These are phyloP conservation scores for Abscondita cerata DNA, from an alignment of 2,888 invertebrate species.

Conservation along the genomic window DNA sequence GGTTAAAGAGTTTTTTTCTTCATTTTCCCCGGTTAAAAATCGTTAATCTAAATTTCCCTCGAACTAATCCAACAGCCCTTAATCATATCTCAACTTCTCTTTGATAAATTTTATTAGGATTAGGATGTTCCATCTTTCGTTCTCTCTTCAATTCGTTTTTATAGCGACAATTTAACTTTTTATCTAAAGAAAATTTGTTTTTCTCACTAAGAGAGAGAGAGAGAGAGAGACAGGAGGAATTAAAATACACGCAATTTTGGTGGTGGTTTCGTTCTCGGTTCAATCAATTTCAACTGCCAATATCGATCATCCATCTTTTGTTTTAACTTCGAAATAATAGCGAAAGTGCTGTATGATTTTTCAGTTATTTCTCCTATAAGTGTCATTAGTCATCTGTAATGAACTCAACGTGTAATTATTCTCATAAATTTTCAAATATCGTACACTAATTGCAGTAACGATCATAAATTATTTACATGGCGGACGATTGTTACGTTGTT, in stretches of 20 bases:
- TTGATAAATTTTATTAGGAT: no score
- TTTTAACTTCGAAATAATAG: background rate
- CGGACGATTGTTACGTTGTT: no score
- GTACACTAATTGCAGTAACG: background rate
- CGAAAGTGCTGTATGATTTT: background rate
- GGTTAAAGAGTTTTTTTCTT: background rate
- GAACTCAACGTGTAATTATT: conserved; percentile 8
- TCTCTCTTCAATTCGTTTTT: background rate
- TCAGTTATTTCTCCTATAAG: background rate
- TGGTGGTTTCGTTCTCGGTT: conserved; percentile 17
- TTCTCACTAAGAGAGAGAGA: no score
- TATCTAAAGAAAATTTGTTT: no score
- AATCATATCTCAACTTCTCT: no score
- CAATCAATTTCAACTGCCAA: conserved; percentile 23
- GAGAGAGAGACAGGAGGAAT: background rate
- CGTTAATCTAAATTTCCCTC: background rate
- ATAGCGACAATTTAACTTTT: no score
- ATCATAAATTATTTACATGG: background rate
- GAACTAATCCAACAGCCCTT: no score
- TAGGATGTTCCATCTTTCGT: background rate
- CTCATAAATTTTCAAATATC: conserved; percentile 7
- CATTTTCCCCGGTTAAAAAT: background rate
- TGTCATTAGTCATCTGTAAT: background rate
- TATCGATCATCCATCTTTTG: conserved; percentile 19
- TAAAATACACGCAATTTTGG: conserved; percentile 20